Evolutionary conservation across 2,797 vertebrate species (phyloP).

Genomic region (Clarias laeviceps): DNA sequence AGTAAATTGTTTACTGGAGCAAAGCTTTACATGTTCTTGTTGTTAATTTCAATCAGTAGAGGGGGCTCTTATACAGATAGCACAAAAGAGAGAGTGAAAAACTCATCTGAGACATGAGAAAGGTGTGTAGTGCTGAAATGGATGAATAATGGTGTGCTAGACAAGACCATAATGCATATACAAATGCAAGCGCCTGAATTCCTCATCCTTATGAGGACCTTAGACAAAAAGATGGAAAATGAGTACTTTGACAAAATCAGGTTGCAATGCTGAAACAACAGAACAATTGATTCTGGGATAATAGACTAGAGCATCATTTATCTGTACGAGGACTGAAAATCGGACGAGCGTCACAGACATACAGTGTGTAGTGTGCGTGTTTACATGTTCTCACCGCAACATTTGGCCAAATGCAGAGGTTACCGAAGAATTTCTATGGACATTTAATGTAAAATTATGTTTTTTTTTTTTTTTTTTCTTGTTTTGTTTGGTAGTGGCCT

Average conservation of each 20-base stretch:
- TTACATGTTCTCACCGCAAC: slow-evolving; percentile 72
- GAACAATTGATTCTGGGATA: neutral
- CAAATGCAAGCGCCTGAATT: neutral
- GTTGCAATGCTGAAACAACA: neutral
- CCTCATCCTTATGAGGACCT: neutral
- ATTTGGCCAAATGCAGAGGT: slow-evolving; percentile 47
- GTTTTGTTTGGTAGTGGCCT: slow-evolving; percentile 85
- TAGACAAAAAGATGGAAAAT: neutral
- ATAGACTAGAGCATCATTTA: neutral
- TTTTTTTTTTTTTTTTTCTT: slow-evolving; percentile 56
- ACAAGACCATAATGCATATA: neutral
- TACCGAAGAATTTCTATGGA: slow-evolving; percentile 2
- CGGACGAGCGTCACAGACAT: neutral
- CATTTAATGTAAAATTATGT: slow-evolving; percentile 25
- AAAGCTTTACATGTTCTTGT: neutral
- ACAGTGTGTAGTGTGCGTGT: slow-evolving; percentile 68
- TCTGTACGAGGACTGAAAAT: neutral
- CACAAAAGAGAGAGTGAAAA: neutral
- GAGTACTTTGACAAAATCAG: too few relatives aligned
- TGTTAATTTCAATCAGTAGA: neutral
- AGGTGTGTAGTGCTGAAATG: neutral
- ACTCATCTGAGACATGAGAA: neutral
- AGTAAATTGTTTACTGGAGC: neutral
- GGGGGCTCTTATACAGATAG: neutral
- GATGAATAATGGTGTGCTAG: neutral